phyloP scores from a whole-genome alignment of 2,113 vertebrate genomes.

The Glaucidium brasilianum region DNA sequence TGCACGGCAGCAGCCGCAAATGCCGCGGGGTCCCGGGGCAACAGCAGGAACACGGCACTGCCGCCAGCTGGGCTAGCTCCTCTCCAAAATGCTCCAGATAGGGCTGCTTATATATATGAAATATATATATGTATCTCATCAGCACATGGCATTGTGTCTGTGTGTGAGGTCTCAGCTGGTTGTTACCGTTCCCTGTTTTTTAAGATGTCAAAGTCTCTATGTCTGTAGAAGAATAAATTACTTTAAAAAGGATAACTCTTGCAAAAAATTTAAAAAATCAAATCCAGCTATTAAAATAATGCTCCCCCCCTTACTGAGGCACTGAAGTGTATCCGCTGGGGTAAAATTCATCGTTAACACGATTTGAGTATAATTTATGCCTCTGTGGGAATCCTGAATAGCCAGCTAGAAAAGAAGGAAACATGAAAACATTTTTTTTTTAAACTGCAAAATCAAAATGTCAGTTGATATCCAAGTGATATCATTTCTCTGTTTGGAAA shows the following conservation, averaged over 20 bases:
- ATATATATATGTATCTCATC: accelerated
- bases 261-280: not conserved
- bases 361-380: not conserved
- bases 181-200: not conserved
- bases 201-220: not conserved
- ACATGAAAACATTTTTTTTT: not conserved
- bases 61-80: not conserved
- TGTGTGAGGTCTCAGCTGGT: not conserved
- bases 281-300: not conserved
- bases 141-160: not conserved
- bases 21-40: not conserved
- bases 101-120: not conserved
- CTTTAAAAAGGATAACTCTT: not conserved
- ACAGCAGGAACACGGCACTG: not conserved
- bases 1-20: not conserved
- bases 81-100: not conserved
- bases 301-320: not conserved
- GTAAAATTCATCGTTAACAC: not conserved
- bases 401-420: not conserved
- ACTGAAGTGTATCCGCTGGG: not conserved
- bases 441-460: not conserved
- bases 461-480: not conserved
- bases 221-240: not conserved
- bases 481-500: not conserved
- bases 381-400: not conserved